A percentile compares a stretch with the other conserved stretches of the same genome.
Conservation (phyloP, 2,113 vertebrate species). For the Cyanoramphus novaezelandiae region DNA sequence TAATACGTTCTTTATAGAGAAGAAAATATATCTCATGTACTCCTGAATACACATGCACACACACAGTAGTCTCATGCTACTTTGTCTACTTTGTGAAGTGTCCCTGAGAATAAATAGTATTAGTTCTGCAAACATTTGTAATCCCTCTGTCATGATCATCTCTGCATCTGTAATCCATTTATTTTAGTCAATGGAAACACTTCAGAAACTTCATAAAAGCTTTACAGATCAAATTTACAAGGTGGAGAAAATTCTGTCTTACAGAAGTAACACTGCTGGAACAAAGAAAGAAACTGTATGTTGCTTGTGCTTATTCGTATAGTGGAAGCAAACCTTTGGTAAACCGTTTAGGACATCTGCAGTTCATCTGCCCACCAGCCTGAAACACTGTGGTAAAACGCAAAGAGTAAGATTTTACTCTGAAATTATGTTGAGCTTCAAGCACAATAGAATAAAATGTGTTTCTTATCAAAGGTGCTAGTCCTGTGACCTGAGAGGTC, state of each 20-base stretch:
- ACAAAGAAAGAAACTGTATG: neutral
- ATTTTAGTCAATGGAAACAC: neutral
- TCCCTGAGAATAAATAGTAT: neutral
- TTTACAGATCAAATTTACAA: neutral
- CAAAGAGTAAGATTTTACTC: neutral
- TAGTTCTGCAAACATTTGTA: neutral
- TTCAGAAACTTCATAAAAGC: neutral
- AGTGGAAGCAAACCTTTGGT: neutral
- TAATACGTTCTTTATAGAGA: neutral
- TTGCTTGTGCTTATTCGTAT: neutral
- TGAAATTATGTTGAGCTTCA: neutral
- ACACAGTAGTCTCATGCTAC: accelerated
- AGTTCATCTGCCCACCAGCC: neutral
- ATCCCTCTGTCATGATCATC: neutral
- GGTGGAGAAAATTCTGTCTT: neutral
- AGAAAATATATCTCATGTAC: accelerated
- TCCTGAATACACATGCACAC: neutral
- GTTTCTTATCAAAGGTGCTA: neutral
- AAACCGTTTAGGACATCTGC: neutral
- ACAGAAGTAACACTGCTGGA: neutral
- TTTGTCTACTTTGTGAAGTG: neutral
- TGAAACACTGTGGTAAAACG: neutral
- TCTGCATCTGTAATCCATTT: neutral
- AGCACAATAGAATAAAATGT: accelerated
- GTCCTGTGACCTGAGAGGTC: neutral